phyloP scores from a whole-genome alignment of 2,113 vertebrate species.

The Coreoperca whiteheadi region DNA sequence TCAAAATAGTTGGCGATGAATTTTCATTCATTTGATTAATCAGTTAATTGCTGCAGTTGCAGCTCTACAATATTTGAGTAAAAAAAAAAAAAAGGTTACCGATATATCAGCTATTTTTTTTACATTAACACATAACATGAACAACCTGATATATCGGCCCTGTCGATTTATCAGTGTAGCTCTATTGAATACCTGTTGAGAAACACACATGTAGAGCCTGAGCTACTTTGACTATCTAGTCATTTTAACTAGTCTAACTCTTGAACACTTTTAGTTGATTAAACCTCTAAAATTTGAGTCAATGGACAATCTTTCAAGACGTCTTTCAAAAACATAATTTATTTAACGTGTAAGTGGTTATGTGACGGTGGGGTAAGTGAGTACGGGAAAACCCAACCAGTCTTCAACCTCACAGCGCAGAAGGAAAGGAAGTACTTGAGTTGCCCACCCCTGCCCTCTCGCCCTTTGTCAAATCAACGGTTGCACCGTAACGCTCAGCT shows the following conservation, averaged over 20 bases:
- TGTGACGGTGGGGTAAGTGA: background rate
- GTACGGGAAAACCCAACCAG: background rate
- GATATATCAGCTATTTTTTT: no score
- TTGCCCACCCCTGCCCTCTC: background rate
- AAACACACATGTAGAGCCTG: background rate
- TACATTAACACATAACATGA: no score
- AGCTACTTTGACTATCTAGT: background rate
- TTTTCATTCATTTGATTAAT: no score
- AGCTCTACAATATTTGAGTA: no score
- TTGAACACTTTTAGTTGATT: background rate
- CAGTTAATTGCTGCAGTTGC: no score
- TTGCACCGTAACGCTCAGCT: constrained; percentile 24
- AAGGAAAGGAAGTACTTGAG: background rate
- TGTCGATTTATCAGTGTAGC: background rate
- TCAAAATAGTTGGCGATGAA: background rate
- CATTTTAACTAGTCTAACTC: no score
- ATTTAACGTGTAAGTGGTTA: background rate
- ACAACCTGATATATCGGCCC: no score
- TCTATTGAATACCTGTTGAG: background rate
- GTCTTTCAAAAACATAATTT: background rate
- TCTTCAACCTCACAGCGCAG: background rate
- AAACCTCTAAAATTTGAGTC: background rate
- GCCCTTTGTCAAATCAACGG: constrained; percentile 17
- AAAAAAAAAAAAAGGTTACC: no score
- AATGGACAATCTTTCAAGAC: background rate